Conservation (phyloP, 2,113 vertebrate genomes). For the Panthera leo region DNA sequence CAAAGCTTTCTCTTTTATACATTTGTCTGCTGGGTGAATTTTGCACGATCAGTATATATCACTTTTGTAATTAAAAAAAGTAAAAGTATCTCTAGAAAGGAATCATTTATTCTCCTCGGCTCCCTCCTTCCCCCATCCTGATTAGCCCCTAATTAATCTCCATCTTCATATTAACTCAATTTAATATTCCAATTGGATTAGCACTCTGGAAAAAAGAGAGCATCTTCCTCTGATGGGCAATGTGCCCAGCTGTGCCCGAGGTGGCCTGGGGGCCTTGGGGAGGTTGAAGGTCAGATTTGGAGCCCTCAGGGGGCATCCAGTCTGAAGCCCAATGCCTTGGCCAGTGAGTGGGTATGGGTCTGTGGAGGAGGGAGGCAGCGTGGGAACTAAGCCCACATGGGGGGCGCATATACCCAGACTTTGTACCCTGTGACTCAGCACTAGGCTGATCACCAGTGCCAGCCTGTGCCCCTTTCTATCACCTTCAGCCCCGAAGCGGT, state of each 20-base stretch:
- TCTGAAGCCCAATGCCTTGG: neutral
- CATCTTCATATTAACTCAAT: slow-evolving; percentile 51
- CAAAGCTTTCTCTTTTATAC: neutral
- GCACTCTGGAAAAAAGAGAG: slow-evolving; percentile 14
- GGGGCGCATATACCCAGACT: neutral
- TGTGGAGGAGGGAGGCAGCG: neutral
- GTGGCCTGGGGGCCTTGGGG: neutral
- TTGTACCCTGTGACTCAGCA: neutral
- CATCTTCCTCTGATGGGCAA: slow-evolving; percentile 11
- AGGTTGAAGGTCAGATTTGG: neutral
- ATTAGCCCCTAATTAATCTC: slow-evolving; percentile 71
- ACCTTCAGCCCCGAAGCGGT: neutral
- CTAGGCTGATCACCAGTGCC: neutral
- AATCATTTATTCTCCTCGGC: slow-evolving; percentile 47
- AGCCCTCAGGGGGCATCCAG: neutral
- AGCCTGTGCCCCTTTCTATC: neutral
- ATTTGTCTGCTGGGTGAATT: slow-evolving; percentile 24
- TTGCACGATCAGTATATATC: slow-evolving; percentile 4
- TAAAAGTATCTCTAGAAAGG: slow-evolving; percentile 45
- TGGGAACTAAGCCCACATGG: neutral
- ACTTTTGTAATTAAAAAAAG: slow-evolving; percentile 25
- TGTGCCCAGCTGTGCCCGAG: slow-evolving; percentile 22
- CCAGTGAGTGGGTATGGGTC: neutral
- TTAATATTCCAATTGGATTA: slow-evolving; percentile 55
- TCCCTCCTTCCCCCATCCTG: slow-evolving; percentile 55